phyloP scores from a whole-genome alignment of 2,888 invertebrate genomes.

The Halocaridina rubra region DNA sequence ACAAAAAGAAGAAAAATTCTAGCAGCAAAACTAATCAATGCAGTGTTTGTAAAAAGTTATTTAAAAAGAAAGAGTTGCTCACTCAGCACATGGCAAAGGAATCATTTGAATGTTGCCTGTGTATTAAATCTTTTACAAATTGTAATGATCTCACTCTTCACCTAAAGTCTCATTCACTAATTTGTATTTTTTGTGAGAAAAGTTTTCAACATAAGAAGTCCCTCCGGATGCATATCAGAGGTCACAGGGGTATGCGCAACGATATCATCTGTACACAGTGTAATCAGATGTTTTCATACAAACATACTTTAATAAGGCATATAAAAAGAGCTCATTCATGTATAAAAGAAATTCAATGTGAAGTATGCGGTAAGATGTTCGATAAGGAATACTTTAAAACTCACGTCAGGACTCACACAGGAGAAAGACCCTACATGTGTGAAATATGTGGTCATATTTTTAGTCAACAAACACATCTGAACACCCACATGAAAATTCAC shows the following conservation, averaged over 20 bases:
- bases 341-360: constrained; percentile 64
- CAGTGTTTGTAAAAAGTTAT: neutral
- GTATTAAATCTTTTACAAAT: too few species aligned
- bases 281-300: constrained; percentile 64
- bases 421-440: constrained; percentile 62
- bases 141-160: too few species aligned
- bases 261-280: constrained; percentile 64
- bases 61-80: neutral
- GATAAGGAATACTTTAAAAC: constrained; percentile 61
- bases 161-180: constrained; percentile 57
- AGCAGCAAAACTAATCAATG: constrained; percentile 87
- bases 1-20: too few species aligned
- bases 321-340: constrained; percentile 64
- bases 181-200: constrained; percentile 53
- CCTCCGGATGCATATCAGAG: constrained; percentile 62
- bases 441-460: constrained; percentile 58
- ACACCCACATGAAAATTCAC: constrained; percentile 96
- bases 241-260: constrained; percentile 61
- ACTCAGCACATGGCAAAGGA: neutral
- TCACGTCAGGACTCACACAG: constrained; percentile 62
- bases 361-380: constrained; percentile 65
- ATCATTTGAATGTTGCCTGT: neutral
- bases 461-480: constrained; percentile 73
- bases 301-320: constrained; percentile 63
- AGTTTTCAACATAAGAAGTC: constrained; percentile 64